A percentile compares a stretch with the other conserved stretches of the same genome.
phyloP scores from a whole-genome alignment of 2,888 invertebrate species.

The Macrosiphum euphorbiae region DNA sequence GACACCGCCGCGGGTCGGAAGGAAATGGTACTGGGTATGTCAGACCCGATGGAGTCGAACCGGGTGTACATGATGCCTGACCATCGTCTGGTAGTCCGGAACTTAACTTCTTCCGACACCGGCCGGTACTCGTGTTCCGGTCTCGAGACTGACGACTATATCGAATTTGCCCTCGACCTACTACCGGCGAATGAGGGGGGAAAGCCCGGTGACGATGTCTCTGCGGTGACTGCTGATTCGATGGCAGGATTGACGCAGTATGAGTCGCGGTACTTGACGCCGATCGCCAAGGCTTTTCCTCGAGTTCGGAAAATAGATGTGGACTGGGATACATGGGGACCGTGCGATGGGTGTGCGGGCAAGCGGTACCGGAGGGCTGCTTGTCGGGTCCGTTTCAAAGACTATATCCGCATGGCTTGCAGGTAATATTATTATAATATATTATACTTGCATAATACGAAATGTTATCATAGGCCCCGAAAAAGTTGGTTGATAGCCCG shows the following conservation, averaged over 20 bases:
- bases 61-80: conserved; percentile 71
- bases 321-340: conserved; percentile 73
- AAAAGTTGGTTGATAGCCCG: not conserved
- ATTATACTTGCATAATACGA: not conserved
- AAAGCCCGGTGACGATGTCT: no score
- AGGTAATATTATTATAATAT: conserved; percentile 67
- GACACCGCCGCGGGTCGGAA: conserved; percentile 66
- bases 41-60: conserved; percentile 71
- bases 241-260: conserved; percentile 24
- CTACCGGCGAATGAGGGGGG: not conserved
- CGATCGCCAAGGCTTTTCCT: conserved; percentile 71
- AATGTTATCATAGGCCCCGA: not conserved
- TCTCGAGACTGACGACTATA: conserved; percentile 68
- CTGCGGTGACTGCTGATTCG: not conserved
- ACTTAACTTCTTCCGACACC: conserved; percentile 70
- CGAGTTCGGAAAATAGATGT: conserved; percentile 59
- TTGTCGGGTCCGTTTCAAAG: conserved; percentile 72
- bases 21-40: conserved; percentile 72
- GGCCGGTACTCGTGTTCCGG: conserved; percentile 74
- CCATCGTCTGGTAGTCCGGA: conserved; percentile 72
- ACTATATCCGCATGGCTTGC: conserved; percentile 68
- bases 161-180: conserved; percentile 37
- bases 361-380: conserved; percentile 71
- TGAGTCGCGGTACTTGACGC: conserved; percentile 66
- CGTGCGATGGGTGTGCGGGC: conserved; percentile 73